Base-by-base conservation (phyloP, 2,113 vertebrate genomes). In the Callipepla californica region DNA sequence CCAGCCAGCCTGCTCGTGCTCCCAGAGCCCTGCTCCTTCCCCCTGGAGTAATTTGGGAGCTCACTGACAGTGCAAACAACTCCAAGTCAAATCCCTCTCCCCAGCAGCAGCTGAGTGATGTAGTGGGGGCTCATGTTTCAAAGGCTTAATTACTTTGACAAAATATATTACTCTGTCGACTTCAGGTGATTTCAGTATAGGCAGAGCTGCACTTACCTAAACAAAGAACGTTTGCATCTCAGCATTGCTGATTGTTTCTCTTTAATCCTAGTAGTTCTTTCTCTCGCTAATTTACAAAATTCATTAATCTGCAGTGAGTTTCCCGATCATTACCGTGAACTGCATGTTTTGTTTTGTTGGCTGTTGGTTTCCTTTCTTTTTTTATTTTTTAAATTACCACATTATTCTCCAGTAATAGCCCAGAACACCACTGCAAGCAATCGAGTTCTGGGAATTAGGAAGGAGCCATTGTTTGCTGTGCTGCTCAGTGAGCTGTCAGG, bases 131-230 rank as follows among this genome's bases (percentile, higher is more conserved):
- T 96, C 79, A 8, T 22, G n/a, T 96, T 96, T 95, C 93, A 95
- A 92, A 93, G 85, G 45, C 69, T 95, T 96, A 96, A 95, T 96
- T 96, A 96, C 94, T 94, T 94, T 75, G 90, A 94, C 94, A 93
- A 96, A 96, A 96, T 95, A 92, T 76, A 83, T 91, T 76, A 61
- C 89, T 83, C 40, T 76, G 50, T 61, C 79, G 85, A 1, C 94
- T 88, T 94, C 79, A 83, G 90, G 93, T 94, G 85, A 80, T 65
- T 80, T 94, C 77, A 70, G 62, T 9, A 0, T 53, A 83, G 69
- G 14, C 65, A 61, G 73, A 88, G 14, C 61, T 42, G 26, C 80
- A 23, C 87, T 94, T 92, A 48, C 50, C 82, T 80, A 90, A 95
- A 88, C 90, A 95, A 87, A 91, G 78, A 67, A 19, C 16, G 40